Evolutionary conservation across 1,140 invertebrate species (phyloP).

Genomic region (Hyposmocoma kahamanoa): DNA sequence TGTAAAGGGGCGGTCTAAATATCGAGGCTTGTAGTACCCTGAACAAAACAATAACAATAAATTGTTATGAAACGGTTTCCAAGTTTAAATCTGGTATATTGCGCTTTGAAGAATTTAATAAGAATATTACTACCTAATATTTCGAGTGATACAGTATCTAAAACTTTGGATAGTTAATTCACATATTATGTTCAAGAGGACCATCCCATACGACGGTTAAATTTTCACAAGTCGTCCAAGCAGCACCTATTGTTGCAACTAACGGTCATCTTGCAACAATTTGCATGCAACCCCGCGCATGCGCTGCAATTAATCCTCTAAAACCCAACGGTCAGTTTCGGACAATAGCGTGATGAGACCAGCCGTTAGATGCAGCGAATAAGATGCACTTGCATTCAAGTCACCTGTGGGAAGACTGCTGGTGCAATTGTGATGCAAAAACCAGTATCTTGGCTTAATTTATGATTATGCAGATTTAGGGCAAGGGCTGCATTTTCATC

Average conservation of each 20-base stretch:
- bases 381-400: conserved; percentile 49
- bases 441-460: conserved; percentile 40
- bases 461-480: conserved; percentile 50
- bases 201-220: too few relatives aligned
- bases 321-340: conserved; percentile 32
- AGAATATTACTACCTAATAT: too few relatives aligned
- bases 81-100: too few relatives aligned
- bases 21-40: too few relatives aligned
- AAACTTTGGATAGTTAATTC: too few relatives aligned
- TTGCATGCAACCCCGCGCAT: conserved; percentile 41
- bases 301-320: conserved; percentile 30
- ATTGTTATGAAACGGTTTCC: too few relatives aligned
- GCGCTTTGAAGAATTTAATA: too few relatives aligned
- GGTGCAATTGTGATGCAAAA: conserved; percentile 47
- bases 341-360: conserved; percentile 18
- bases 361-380: conserved; percentile 38
- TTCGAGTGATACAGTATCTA: too few relatives aligned
- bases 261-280: conserved; percentile 52
- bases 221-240: too few relatives aligned
- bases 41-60: too few relatives aligned
- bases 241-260: conserved; percentile 29
- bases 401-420: conserved; percentile 34
- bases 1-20: too few relatives aligned
- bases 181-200: too few relatives aligned
- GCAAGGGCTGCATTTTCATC: conserved; percentile 33